phyloP scores from a whole-genome alignment of 2,888 invertebrate genomes.

The Archaeoteleia sp. region DNA sequence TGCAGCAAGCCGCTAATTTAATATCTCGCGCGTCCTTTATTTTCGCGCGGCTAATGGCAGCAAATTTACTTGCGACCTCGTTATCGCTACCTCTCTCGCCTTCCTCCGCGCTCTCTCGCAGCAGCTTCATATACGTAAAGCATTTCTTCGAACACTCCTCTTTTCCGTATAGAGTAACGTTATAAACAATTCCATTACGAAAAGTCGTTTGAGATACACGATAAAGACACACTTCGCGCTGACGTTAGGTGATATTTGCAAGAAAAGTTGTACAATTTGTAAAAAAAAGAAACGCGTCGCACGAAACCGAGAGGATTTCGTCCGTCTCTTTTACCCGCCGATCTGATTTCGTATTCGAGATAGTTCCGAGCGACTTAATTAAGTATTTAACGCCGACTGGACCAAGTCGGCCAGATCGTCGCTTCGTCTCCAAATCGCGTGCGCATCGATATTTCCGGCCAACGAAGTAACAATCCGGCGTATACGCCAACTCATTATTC shows the following conservation, averaged over 20 bases:
- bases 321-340: not conserved
- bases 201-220: slow-evolving; percentile 4
- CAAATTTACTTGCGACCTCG: slow-evolving; percentile 71
- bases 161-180: slow-evolving; percentile 2
- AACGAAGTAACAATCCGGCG: slow-evolving; percentile 44
- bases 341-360: slow-evolving; percentile 31
- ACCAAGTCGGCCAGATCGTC: slow-evolving; percentile 52
- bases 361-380: slow-evolving; percentile 60
- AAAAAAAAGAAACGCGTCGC: slow-evolving; percentile 1
- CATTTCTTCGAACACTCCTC: slow-evolving; percentile 17
- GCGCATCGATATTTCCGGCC: slow-evolving; percentile 57
- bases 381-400: slow-evolving; percentile 62
- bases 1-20: slow-evolving; percentile 68
- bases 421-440: slow-evolving; percentile 58
- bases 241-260: not conserved
- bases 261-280: not conserved
- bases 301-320: not conserved
- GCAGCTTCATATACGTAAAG: slow-evolving; percentile 6
- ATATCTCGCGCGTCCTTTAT: slow-evolving; percentile 72
- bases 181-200: slow-evolving; percentile 17
- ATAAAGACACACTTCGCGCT: slow-evolving; percentile 2
- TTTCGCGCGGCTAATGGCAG: slow-evolving; percentile 72
- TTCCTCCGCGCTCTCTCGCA: slow-evolving; percentile 14
- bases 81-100: slow-evolving; percentile 61
- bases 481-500: slow-evolving; percentile 56